These are phyloP conservation scores for Macrophya alboannulata DNA, from an alignment of 2,888 invertebrate genomes.

Conservation along the genomic window DNA sequence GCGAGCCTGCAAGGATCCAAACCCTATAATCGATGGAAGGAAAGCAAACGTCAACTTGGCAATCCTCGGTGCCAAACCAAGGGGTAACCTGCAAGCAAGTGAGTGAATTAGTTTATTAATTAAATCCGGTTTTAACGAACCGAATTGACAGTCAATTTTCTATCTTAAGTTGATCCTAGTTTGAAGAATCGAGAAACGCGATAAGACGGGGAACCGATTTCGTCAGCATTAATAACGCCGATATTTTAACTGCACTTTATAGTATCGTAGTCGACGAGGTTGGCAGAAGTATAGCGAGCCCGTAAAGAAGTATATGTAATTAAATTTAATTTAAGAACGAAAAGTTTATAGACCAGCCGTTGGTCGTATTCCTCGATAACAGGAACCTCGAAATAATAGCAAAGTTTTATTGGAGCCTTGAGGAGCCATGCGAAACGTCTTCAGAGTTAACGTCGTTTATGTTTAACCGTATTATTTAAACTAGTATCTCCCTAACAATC, in stretches of 20 bases:
- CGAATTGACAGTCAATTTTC: neutral
- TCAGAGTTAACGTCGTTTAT: slow-evolving; percentile 22
- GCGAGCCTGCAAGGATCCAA: slow-evolving; percentile 98
- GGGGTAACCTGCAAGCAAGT: slow-evolving; percentile 93
- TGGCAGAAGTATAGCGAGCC: slow-evolving; percentile 11
- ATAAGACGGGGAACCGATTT: neutral
- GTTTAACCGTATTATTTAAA: neutral
- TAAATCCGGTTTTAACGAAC: neutral
- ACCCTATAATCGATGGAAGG: slow-evolving; percentile 98
- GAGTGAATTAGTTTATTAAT: slow-evolving; percentile 74
- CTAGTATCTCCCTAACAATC: neutral
- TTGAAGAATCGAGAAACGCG: neutral
- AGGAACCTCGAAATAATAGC: slow-evolving; percentile 1
- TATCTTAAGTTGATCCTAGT: neutral
- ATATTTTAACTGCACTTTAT: neutral
- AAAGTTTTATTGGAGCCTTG: slow-evolving; percentile 34
- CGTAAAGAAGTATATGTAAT: slow-evolving; percentile 36
- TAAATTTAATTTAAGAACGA: slow-evolving; percentile 44
- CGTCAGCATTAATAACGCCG: neutral
- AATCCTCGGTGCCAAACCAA: slow-evolving; percentile 97
- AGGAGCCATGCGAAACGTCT: neutral
- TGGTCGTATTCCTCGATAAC: slow-evolving; percentile 37
- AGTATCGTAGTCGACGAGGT: neutral
- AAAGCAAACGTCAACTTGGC: slow-evolving; percentile 99
- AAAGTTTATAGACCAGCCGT: neutral